Evolutionary conservation across 2,797 vertebrate genomes (phyloP), one percentile per base, ranked within the genome.

Genomic region (Malurus leucopterus): DNA sequence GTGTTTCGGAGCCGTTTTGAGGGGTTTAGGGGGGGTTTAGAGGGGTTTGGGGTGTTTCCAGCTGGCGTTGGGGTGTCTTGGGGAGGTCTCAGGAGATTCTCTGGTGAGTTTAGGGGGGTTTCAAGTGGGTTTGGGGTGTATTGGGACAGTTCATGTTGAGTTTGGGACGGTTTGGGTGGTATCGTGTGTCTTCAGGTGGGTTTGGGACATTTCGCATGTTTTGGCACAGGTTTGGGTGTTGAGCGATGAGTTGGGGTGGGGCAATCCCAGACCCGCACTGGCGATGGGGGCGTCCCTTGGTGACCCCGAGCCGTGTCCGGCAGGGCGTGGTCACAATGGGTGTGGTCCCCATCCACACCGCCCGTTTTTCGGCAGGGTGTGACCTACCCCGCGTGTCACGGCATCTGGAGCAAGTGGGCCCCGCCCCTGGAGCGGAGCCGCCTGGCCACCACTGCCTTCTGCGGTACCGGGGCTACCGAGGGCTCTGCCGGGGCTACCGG

Each of bases 341-440:
- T 1, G 34, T 57, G 29, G 5, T 8, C 34, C 1, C 0, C 0
- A 0, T 10, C 24, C 54, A 44, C 46, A 17, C 7, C n/a, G 2
- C 43, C 46, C 32, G 1, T 4, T 50, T 7, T 6, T 4, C 7
- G 12, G 13, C 50, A 99, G 98, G 98, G 98, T 1, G 98, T 99
- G 57, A 98, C 98, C 2, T 99, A 98, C 88, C 98, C 98, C 0
- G 98, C 98, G 8, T 99, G 98, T 91, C 98, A 99, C 4, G 98
- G 98, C 32, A 99, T 99, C 93, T 99, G 98, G 98, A 98, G 98
- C 75, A 99, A 99, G 80, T 99, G 98, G 98, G 98, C 98, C 0
- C 98, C 98, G 0, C 98, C 98, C 16, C 96, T 99, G 54, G 98
- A 99, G 92, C 97, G 98, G 94, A 99, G 98, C 93, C 98, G 98